phyloP scores from a whole-genome alignment of 2,113 vertebrate genomes.

The Tricholaema leucomelas region DNA sequence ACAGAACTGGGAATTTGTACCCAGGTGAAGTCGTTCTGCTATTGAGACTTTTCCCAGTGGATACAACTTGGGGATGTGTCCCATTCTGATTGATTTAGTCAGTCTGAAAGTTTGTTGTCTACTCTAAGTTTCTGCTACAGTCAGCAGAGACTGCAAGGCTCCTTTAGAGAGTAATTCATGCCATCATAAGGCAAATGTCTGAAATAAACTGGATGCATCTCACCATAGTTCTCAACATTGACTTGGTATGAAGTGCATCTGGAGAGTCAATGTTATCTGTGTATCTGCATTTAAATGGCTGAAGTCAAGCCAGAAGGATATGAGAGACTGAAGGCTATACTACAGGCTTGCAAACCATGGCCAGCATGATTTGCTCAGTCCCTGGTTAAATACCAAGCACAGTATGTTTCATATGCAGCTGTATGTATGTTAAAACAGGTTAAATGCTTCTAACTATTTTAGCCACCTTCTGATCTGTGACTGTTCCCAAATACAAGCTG shows the following conservation, averaged over 20 bases:
- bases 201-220: neutral
- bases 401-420: neutral
- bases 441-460: neutral
- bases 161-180: neutral
- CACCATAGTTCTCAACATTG: neutral
- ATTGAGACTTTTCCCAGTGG: neutral
- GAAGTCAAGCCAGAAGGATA: neutral
- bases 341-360: neutral
- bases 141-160: neutral
- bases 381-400: neutral
- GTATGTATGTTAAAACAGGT: neutral
- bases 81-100: neutral
- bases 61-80: neutral
- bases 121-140: neutral
- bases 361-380: neutral
- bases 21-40: neutral
- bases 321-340: neutral
- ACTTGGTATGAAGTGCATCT: neutral
- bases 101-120: neutral
- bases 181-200: neutral
- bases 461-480: neutral
- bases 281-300: neutral
- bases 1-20: neutral
- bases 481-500: neutral
- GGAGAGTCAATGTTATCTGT: neutral